Conservation (phyloP, 2,797 vertebrate species). For the Peromyscus melanophrys region DNA sequence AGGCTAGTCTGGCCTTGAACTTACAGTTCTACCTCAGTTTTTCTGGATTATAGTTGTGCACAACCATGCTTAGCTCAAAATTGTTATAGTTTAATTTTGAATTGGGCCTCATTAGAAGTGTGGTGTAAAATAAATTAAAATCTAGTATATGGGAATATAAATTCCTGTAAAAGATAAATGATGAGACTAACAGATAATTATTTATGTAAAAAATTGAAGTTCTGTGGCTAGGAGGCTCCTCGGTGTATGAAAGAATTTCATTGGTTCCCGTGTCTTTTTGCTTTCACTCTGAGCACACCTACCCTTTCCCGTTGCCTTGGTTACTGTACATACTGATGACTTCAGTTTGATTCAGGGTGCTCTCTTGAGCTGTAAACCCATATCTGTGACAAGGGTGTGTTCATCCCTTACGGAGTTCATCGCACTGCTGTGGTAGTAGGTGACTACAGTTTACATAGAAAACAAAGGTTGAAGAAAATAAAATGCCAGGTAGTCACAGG, state of each 20-base stretch:
- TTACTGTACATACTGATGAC: neutral
- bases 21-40: neutral
- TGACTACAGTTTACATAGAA: neutral
- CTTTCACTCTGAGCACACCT: neutral
- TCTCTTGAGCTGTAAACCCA: neutral
- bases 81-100: constrained; percentile 46
- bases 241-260: constrained; percentile 40
- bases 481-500: neutral
- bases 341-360: neutral
- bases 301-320: neutral
- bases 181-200: neutral
- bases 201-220: constrained; percentile 22
- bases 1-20: neutral
- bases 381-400: constrained; percentile 18
- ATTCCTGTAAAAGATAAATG: constrained; percentile 56
- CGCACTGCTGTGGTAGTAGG: neutral
- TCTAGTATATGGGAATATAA: constrained; percentile 2
- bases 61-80: neutral
- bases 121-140: constrained; percentile 42
- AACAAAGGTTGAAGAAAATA: neutral
- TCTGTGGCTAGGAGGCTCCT: constrained; percentile 44
- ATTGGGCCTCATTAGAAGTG: constrained; percentile 35
- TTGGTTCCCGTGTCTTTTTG: constrained; percentile 37
- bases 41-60: neutral
- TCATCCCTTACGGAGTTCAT: neutral